Percentiles rank a stretch among this genome's conserved stretches.
These are phyloP conservation scores for Morinoia aosen DNA, from an alignment of 2,888 invertebrate genomes.

Conservation along the genomic window DNA sequence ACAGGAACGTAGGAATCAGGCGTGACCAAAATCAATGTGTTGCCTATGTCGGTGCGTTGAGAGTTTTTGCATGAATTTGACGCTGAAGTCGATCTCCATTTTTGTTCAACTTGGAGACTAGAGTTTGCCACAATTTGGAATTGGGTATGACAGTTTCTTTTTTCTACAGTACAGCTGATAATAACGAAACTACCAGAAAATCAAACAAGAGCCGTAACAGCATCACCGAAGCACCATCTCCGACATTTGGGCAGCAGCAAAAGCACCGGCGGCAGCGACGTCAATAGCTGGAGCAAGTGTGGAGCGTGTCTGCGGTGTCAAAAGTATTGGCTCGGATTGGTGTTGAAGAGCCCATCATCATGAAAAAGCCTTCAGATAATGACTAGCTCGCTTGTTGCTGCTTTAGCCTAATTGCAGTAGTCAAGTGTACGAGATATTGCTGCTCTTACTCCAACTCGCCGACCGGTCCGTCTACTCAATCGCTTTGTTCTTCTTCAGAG, in stretches of 20 bases:
- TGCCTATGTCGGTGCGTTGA: not conserved
- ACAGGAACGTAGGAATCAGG: not conserved
- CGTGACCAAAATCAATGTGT: not conserved
- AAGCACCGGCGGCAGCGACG: not conserved
- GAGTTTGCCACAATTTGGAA: not conserved
- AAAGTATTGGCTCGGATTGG: constrained; percentile 39
- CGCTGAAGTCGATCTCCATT: not conserved
- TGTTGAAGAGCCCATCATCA: constrained; percentile 43
- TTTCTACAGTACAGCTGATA: not conserved
- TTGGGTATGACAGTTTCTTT: not conserved
- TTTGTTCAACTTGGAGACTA: not conserved
- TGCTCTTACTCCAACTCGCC: not conserved
- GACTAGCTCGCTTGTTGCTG: constrained; percentile 38
- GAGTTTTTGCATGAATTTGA: not conserved
- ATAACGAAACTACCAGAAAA: not conserved
- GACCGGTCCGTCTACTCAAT: constrained; percentile 19
- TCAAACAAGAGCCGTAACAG: not conserved
- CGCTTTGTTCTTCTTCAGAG: constrained; percentile 5
- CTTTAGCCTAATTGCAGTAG: constrained; percentile 46
- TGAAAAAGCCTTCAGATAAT: constrained; percentile 47
- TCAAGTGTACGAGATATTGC: constrained; percentile 44
- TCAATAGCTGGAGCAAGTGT: not conserved
- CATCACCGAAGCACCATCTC: not conserved
- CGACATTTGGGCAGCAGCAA: not conserved
- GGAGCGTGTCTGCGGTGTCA: constrained; percentile 32